A percentile compares a stretch with the other conserved stretches of the same genome.
Conservation (phyloP, 2,888 invertebrate species). For the Drosophila seclusa region DNA sequence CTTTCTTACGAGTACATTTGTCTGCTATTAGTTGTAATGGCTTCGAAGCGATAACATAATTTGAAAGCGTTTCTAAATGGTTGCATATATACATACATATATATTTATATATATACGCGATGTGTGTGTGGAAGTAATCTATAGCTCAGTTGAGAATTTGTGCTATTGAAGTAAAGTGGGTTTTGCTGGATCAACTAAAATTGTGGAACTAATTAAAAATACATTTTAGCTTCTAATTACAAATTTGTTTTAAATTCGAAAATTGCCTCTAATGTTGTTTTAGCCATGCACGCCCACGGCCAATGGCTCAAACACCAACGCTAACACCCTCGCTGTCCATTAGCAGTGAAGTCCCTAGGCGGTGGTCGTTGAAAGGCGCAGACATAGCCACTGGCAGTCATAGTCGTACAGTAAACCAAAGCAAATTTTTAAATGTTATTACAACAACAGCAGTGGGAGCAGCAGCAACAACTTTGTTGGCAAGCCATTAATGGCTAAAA, state of each 20-base stretch:
- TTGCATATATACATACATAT: background rate
- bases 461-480: conserved; percentile 27
- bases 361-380: conserved; percentile 27
- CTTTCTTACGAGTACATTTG: conserved; percentile 1
- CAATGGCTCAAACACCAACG: conserved; percentile 9
- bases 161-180: conserved; percentile 25
- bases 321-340: conserved; percentile 54
- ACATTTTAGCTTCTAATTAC: conserved; percentile 74
- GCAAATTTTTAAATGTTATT: conserved; percentile 79
- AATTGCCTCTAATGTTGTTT: conserved; percentile 62
- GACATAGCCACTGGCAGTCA: conserved; percentile 37
- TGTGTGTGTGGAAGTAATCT: background rate
- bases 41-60: conserved; percentile 13
- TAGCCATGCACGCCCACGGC: conserved; percentile 39
- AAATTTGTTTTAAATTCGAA: conserved; percentile 73
- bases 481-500: conserved; percentile 75
- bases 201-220: conserved; percentile 74
- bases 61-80: background rate
- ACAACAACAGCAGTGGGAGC: conserved; percentile 55
- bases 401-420: conserved; percentile 51
- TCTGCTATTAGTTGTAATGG: conserved; percentile 8
- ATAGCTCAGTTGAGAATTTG: conserved; percentile 2
- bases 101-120: background rate
- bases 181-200: conserved; percentile 51
- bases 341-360: conserved; percentile 62